Base-by-base conservation (phyloP, 2,888 invertebrate species). In the Melanotus villosus region DNA sequence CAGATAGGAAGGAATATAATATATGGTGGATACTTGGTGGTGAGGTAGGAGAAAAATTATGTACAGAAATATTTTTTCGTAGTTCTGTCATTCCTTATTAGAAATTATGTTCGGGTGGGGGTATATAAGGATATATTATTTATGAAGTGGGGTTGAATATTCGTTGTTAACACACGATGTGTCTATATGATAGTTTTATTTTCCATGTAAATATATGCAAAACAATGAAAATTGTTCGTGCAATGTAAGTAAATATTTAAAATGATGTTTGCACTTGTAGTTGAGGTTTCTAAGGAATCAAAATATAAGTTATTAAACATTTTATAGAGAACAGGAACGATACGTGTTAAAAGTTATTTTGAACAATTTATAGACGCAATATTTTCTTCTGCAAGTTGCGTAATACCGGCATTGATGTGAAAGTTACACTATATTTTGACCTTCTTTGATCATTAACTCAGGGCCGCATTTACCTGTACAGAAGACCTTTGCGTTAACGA, bases 361-460 rank as follows among this genome's bases (percentile, higher is more conserved):
- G 34, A 30, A 16, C 16, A 26, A 16, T 43, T 58, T 34, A 12
- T 36, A 16, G 47, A 47, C 34, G 63, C 18, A 30, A 12, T 19
- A 41, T 38, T 43, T 62, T 52, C 38, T 52, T 34, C n/a, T 26
- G n/a, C 12, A 50, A 32, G 18, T 63, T 63, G 52, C 63, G 52
- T 63, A 63, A 63, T 63, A 30, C 18, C 10, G 14, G 47, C 18
- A 34, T n/a, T 14, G 34, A 26, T 38, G 36, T 50, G 63, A 63
- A 63, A 63, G 63, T 63, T 63, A 52, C 52, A 23, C 50, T 63
- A 52, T 63, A 52, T 63, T 41, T 34, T 26, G 52, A 63, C 63
- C 63, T 63, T 63, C 63, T 63, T 63, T 63, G 36, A 50, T 38
- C 30, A 21, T 60, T 34, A 21, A 41, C 14, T 23, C 60, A 60